Evolutionary conservation across 1,140 invertebrate species (phyloP), one percentile per base, ranked within the genome.

Genomic region (Myzus persicae): DNA sequence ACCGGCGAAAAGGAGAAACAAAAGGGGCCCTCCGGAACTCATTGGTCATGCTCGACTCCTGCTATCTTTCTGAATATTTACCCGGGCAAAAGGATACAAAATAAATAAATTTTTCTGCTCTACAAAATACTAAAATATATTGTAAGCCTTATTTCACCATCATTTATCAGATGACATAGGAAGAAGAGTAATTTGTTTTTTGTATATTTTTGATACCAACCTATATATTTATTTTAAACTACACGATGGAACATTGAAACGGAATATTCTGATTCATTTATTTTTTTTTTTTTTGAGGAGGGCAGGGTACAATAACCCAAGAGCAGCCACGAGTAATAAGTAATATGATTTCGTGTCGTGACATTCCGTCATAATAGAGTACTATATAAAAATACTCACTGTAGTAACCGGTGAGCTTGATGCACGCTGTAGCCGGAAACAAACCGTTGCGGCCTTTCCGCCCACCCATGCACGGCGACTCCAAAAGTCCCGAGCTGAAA

Each of bases 341-440:
- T 51, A 24, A 51, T 67, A 14, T 11, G 9, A 67, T 67, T 31
- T 67, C 11, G 11, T 67, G 31, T 67, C 26, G 11, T 11, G 59
- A 67, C 7, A 54, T n/a, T 3, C 14, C 14, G 4, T 48, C 14
- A 4, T 14, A 59, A 59, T 26, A 1, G 11, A 11, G 26, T 11
- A 67, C 31, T 14, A 31, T 54, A 42, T 51, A 40, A 36, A 46
- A 82, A 38, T 8, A 90, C 84, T 85, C 82, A 98, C 98, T 97
- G 95, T 97, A 98, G 94, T 96, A 96, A 90, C 98, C 98, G 87
- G 97, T 97, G 85, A 99, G 97, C 96, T 99, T 99, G 94, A 99
- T 98, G 95, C 99, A 99, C 85, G 98, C 97, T 1, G 99, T 99
- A 48, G 98, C 99, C 0, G 99, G 99, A 96, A 99, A 99, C 2